phyloP scores from a whole-genome alignment of 1,140 invertebrate genomes.

The Apis laboriosa region DNA sequence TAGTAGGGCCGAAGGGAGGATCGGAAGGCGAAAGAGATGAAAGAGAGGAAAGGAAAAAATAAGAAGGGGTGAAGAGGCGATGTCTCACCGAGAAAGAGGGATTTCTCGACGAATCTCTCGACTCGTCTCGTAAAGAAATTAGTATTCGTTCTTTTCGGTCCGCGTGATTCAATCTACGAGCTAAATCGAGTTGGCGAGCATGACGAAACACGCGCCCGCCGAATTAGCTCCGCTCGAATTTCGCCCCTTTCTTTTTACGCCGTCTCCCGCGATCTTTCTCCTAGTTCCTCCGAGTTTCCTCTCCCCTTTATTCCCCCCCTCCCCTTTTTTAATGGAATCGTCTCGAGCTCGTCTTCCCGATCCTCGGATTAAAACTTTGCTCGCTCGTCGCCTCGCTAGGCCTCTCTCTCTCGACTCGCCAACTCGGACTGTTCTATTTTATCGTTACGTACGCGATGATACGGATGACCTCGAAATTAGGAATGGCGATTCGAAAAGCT shows the following conservation, averaged over 20 bases:
- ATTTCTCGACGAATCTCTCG: conserved; percentile 46
- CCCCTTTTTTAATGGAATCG: conserved; percentile 37
- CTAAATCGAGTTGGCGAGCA: conserved; percentile 58
- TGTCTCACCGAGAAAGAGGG: neutral
- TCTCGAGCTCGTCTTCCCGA: neutral
- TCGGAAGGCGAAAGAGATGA: conserved; percentile 4
- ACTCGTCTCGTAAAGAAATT: conserved; percentile 53
- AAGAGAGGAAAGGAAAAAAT: neutral
- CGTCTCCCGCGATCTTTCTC: conserved; percentile 40
- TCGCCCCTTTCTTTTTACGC: conserved; percentile 37
- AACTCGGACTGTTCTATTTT: too few species aligned
- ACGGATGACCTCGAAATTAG: conserved; percentile 21
- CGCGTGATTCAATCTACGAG: conserved; percentile 60
- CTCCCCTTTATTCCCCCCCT: neutral
- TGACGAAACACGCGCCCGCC: conserved; percentile 44
- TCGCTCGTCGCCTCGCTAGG: too few species aligned
- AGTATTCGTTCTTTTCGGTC: conserved; percentile 59
- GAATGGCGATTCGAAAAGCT: conserved; percentile 18
- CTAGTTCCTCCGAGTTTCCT: neutral
- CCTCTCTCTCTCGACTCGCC: too few species aligned
- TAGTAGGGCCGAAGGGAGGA: conserved; percentile 47
- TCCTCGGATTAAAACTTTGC: neutral
- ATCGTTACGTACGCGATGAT: neutral
- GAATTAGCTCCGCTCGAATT: conserved; percentile 55
- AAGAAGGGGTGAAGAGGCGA: neutral